Conservation (phyloP, 2,797 vertebrate genomes). For the Huso huso region DNA sequence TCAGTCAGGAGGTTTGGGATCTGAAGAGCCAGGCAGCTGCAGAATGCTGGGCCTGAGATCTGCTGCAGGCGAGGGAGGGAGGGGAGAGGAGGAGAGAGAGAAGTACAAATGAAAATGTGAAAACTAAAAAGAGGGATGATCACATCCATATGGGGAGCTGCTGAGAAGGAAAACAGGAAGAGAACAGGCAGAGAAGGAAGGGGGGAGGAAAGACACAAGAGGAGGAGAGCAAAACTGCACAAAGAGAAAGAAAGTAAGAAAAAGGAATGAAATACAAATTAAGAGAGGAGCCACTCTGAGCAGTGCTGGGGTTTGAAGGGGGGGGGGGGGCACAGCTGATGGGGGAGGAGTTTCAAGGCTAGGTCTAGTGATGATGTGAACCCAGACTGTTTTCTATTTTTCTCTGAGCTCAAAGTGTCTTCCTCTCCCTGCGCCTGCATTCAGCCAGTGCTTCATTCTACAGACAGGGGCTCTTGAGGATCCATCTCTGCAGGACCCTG, state of each 20-base stretch:
- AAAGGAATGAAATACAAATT: constrained; percentile 11
- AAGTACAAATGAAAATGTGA: constrained; percentile 46
- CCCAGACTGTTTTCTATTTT: constrained; percentile 34
- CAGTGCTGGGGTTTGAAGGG: constrained; percentile 9
- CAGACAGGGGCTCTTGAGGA: constrained; percentile 31
- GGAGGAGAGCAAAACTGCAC: constrained; percentile 18
- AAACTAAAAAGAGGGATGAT: constrained; percentile 50
- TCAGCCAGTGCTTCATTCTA: constrained; percentile 16
- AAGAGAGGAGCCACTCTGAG: constrained; percentile 7
- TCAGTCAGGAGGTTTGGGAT: background rate
- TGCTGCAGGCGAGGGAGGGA: constrained; percentile 24
- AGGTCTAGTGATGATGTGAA: constrained; percentile 45
- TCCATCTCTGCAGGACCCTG: too few species aligned
- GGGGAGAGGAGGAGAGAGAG: constrained; percentile 20
- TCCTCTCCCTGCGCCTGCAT: constrained; percentile 39
- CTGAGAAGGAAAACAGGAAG: constrained; percentile 14
- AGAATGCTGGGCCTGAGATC: constrained; percentile 4
- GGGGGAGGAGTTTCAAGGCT: constrained; percentile 13
- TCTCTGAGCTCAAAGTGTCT: constrained; percentile 57
- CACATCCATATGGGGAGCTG: constrained; percentile 64
- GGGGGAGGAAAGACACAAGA: constrained; percentile 32
- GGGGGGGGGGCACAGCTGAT: constrained; percentile 20
- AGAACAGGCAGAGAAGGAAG: background rate
- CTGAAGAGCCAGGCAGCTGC: background rate
- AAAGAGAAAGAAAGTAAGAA: background rate